phyloP scores from a whole-genome alignment of 2,113 vertebrate species.

The Seriola quinqueradiata region DNA sequence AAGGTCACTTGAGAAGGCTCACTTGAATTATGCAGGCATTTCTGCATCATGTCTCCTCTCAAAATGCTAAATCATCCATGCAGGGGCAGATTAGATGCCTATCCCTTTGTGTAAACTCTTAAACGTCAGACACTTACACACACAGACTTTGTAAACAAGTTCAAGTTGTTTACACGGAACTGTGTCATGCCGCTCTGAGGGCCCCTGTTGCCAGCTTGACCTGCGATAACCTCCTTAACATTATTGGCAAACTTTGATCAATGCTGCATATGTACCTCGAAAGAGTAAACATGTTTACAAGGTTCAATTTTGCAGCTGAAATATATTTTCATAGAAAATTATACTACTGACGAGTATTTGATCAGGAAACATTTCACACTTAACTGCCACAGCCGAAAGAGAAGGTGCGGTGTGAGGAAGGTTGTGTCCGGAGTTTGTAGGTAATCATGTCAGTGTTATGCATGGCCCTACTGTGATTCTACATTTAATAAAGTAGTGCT shows the following conservation, averaged over 20 bases:
- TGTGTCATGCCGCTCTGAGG: constrained; percentile 46
- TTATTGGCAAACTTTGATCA: constrained; percentile 41
- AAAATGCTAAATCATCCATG: constrained; percentile 31
- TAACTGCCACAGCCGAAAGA: not conserved
- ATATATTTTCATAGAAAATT: constrained; percentile 15
- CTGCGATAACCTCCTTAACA: constrained; percentile 39
- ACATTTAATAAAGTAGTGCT: constrained; percentile 39
- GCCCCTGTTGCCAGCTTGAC: constrained; percentile 54
- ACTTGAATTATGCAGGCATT: constrained; percentile 5
- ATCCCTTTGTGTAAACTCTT: constrained; percentile 35
- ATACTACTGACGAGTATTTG: not conserved
- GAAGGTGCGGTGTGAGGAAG: not conserved
- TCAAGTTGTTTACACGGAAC: constrained; percentile 59
- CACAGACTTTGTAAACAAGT: constrained; percentile 51
- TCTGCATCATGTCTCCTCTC: constrained; percentile 15
- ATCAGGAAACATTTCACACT: constrained; percentile 3
- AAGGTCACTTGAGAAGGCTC: constrained; percentile 31
- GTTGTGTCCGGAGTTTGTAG: constrained; percentile 44
- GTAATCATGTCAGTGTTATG: constrained; percentile 67
- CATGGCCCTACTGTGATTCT: constrained; percentile 29
- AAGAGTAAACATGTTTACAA: constrained; percentile 71
- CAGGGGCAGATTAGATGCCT: constrained; percentile 14
- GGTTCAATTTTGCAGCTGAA: constrained; percentile 21
- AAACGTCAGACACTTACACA: constrained; percentile 8
- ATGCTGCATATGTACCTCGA: constrained; percentile 22